Evolutionary conservation across 2,113 vertebrate species (phyloP).

Genomic region (Eubucco bourcierii): DNA sequence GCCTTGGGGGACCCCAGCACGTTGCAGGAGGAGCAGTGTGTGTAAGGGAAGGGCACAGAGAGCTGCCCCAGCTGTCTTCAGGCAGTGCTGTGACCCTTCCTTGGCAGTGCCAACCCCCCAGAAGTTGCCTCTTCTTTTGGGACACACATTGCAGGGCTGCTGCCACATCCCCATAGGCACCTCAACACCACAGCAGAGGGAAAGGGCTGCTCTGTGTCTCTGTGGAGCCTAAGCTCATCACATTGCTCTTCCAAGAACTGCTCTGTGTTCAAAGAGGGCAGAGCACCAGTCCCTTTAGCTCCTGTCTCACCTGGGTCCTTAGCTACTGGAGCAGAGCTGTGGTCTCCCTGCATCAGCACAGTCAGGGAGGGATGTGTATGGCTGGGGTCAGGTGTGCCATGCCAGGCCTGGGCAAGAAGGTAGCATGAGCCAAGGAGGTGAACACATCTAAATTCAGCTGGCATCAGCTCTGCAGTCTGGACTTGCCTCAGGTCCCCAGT

Average conservation of each 20-base stretch:
- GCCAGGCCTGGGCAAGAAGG: background rate
- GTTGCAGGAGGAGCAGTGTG: background rate
- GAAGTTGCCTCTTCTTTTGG: background rate
- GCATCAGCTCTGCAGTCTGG: background rate
- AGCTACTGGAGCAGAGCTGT: background rate
- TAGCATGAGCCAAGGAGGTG: rapidly evolving
- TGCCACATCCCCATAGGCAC: background rate
- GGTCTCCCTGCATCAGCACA: background rate
- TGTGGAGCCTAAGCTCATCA: background rate
- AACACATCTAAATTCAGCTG: background rate
- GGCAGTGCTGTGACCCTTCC: background rate
- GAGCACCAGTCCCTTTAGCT: background rate
- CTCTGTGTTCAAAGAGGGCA: background rate
- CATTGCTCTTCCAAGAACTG: rapidly evolving
- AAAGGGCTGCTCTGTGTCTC: background rate
- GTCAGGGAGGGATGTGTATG: rapidly evolving
- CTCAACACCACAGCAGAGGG: background rate
- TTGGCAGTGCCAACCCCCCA: background rate
- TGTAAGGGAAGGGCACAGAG: background rate
- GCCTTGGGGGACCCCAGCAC: background rate
- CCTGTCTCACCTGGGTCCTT: background rate
- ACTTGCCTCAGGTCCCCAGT: background rate
- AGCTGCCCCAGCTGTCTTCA: background rate
- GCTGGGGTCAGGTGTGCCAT: background rate
- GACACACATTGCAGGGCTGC: background rate